These are phyloP conservation scores for Dyspetes luteomarginatus DNA, from an alignment of 2,888 invertebrate species.

Conservation along the genomic window DNA sequence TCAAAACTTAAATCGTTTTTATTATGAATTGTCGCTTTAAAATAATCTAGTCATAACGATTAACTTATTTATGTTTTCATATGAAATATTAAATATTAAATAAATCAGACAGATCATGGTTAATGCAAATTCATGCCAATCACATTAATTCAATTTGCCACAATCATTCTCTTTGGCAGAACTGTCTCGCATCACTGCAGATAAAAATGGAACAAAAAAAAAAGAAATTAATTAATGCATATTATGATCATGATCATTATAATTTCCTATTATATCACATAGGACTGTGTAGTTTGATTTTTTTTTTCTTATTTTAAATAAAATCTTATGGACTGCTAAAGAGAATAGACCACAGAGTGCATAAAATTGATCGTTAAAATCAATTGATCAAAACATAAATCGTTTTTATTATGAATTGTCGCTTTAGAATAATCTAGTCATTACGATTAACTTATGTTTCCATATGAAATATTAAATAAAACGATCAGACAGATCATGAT, in stretches of 20 bases:
- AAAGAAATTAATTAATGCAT: constrained; percentile 64
- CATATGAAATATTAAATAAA: constrained; percentile 5
- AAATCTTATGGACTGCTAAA: constrained; percentile 67
- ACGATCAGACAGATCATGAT: constrained; percentile 3
- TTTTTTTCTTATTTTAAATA: constrained; percentile 63
- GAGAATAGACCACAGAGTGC: constrained; percentile 56
- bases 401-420: neutral
- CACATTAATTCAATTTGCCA: constrained; percentile 1
- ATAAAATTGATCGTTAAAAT: neutral
- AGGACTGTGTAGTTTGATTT: constrained; percentile 59
- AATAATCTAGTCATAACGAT: constrained; percentile 59
- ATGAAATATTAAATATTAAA: neutral
- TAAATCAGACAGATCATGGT: neutral
- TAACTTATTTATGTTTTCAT: constrained; percentile 43
- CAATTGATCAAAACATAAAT: neutral
- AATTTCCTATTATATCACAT: constrained; percentile 63
- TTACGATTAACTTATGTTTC: constrained; percentile 47
- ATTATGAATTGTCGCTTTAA: constrained; percentile 5
- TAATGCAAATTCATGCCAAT: constrained; percentile 28
- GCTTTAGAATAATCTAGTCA: constrained; percentile 60
- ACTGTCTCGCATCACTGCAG: constrained; percentile 48
- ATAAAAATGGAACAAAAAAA: constrained; percentile 23
- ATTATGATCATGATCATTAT: constrained; percentile 67
- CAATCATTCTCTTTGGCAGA: constrained; percentile 57
- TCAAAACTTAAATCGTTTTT: neutral